phyloP scores from a whole-genome alignment of 1,140 invertebrate genomes.

The Drosophila ambigua region DNA sequence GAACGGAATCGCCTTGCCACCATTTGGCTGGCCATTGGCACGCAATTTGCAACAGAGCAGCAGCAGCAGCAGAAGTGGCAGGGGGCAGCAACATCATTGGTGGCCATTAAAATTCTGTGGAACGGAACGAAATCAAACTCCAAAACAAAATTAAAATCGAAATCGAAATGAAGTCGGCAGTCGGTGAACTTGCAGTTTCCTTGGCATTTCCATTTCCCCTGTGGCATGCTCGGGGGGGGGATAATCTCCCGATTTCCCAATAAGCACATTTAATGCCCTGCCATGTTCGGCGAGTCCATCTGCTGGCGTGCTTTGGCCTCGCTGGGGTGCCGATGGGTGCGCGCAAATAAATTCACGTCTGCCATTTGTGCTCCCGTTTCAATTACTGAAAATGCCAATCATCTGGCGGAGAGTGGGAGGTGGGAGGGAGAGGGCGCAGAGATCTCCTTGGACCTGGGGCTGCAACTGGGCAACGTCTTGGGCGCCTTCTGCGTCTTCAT shows the following conservation, averaged over 20 bases:
- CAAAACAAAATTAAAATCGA: conserved; percentile 1
- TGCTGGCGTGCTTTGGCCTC: conserved; percentile 3
- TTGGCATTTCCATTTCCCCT: not conserved
- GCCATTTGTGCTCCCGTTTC: conserved; percentile 9
- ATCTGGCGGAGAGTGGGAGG: not conserved
- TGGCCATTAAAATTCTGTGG: conserved; percentile 41
- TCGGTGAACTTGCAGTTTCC: conserved; percentile 24
- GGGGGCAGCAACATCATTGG: conserved; percentile 27
- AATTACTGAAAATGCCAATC: conserved; percentile 59
- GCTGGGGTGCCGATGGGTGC: conserved; percentile 29
- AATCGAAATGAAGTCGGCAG: not conserved
- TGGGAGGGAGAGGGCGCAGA: not conserved
- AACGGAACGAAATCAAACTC: conserved; percentile 27
- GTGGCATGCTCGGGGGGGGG: too few relatives aligned
- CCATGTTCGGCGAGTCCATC: not conserved
- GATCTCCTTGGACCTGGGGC: not conserved
- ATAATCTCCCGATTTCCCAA: conserved; percentile 39
- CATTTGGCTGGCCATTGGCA: conserved; percentile 50
- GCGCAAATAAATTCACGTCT: conserved; percentile 57
- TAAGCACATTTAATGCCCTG: conserved; percentile 23
- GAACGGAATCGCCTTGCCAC: not conserved
- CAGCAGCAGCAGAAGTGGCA: too few relatives aligned
- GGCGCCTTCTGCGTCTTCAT: not conserved
- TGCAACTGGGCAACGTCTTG: not conserved
- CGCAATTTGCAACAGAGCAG: conserved; percentile 42